Percentiles rank a stretch among this genome's conserved stretches.
Evolutionary conservation across 2,888 invertebrate genomes (phyloP).

Genomic region (Drosophila maculinotata): DNA sequence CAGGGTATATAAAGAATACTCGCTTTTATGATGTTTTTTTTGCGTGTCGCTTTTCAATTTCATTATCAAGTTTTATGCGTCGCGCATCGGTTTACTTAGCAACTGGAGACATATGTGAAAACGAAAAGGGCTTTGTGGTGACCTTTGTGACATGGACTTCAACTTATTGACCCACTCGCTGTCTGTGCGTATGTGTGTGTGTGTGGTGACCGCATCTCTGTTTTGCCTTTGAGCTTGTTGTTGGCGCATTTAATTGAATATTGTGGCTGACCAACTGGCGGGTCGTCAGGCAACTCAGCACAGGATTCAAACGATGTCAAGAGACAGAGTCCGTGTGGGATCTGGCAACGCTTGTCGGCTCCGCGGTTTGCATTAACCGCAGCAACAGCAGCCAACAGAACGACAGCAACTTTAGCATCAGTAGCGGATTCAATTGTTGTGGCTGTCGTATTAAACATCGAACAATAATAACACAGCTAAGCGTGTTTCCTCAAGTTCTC

Average conservation of each 20-base stretch:
- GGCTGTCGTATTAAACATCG: constrained; percentile 47
- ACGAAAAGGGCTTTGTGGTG: constrained; percentile 55
- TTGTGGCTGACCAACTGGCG: constrained; percentile 62
- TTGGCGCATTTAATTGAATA: constrained; percentile 64
- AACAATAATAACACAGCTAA: constrained; percentile 26
- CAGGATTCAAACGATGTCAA: constrained; percentile 4
- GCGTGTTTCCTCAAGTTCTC: background rate
- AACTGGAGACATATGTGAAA: constrained; percentile 27
- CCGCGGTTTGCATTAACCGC: constrained; percentile 19
- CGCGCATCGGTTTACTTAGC: constrained; percentile 64
- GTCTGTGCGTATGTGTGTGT: background rate
- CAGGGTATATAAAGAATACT: too few species aligned
- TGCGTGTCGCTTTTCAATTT: constrained; percentile 58
- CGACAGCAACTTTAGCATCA: constrained; percentile 21
- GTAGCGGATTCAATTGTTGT: constrained; percentile 43
- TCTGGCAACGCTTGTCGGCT: constrained; percentile 14
- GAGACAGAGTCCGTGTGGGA: background rate
- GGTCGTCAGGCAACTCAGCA: constrained; percentile 44
- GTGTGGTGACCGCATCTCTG: constrained; percentile 33
- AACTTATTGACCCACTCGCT: constrained; percentile 28
- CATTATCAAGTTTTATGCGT: constrained; percentile 71
- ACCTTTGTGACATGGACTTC: constrained; percentile 50
- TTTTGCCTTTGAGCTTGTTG: constrained; percentile 27
- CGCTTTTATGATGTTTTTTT: background rate
- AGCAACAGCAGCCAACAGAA: constrained; percentile 15